Evolutionary conservation across 2,888 invertebrate genomes (phyloP).

Genomic region (Bursaphelenchus okinawaensis): DNA sequence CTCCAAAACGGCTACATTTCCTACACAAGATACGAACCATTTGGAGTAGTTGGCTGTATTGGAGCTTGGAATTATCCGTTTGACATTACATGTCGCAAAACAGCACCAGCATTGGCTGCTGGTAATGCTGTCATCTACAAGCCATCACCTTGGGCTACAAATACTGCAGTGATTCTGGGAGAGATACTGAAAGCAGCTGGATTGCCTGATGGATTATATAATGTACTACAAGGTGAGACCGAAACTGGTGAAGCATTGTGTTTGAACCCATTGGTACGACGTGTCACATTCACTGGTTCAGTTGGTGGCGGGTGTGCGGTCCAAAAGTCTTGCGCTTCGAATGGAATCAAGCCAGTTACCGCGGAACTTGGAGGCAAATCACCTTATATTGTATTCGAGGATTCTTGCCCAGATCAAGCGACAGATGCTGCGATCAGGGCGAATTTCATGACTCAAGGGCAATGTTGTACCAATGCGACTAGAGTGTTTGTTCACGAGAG

Average conservation of each 20-base stretch:
- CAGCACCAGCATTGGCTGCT: conserved; percentile 53
- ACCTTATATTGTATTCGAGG: conserved; percentile 63
- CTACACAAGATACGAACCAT: conserved; percentile 51
- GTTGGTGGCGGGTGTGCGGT: conserved; percentile 59
- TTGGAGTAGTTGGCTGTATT: conserved; percentile 52
- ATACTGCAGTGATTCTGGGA: conserved; percentile 63
- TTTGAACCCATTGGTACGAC: conserved; percentile 61
- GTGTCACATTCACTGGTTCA: conserved; percentile 64
- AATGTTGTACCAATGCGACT: conserved; percentile 64
- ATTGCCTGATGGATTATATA: conserved; percentile 63
- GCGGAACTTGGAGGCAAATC: conserved; percentile 65
- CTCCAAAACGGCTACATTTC: conserved; percentile 45
- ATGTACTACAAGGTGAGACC: conserved; percentile 63
- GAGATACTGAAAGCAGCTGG: conserved; percentile 63
- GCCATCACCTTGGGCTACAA: conserved; percentile 64
- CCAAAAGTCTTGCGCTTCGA: conserved; percentile 59
- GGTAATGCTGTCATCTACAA: conserved; percentile 65
- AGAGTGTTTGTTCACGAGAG: conserved; percentile 63
- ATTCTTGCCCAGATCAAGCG: conserved; percentile 62
- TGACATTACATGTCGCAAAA: conserved; percentile 49
- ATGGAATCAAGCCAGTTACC: conserved; percentile 60
- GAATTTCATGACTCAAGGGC: conserved; percentile 63
- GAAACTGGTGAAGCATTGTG: conserved; percentile 61
- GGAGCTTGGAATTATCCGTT: conserved; percentile 57
- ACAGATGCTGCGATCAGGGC: conserved; percentile 64